These are phyloP conservation scores for Columba livia DNA, from an alignment of 2,113 vertebrate species.

Conservation along the genomic window DNA sequence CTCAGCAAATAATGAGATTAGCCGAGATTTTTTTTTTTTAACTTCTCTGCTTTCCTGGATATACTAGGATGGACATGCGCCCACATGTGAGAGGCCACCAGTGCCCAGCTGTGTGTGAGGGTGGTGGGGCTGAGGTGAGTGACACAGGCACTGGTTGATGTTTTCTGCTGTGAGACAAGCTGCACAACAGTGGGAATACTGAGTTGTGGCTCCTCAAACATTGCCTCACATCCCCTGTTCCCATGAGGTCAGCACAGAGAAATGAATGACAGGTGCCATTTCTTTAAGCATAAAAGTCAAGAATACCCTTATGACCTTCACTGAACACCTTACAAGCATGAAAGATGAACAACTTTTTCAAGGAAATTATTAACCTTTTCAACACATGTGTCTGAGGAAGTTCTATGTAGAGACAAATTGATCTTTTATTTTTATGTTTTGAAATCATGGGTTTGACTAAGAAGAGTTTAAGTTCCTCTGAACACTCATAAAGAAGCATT, in stretches of 20 bases:
- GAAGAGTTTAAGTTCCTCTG: not conserved
- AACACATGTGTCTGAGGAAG: not conserved
- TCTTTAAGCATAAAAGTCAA: not conserved
- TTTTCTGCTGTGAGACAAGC: not conserved
- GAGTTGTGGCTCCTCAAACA: not conserved
- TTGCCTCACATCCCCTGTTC: not conserved
- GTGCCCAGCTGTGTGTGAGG: not conserved
- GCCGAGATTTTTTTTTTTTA: not conserved
- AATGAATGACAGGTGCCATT: not conserved
- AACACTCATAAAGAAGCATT: not conserved
- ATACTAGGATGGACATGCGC: not conserved
- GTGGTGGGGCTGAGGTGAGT: not conserved
- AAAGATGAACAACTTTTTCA: not conserved
- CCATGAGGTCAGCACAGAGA: not conserved
- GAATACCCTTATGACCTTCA: not conserved
- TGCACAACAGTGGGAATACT: not conserved
- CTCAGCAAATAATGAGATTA: not conserved
- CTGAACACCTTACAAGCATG: not conserved
- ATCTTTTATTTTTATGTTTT: not conserved
- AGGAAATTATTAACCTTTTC: not conserved
- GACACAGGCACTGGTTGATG: not conserved
- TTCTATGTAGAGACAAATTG: not conserved
- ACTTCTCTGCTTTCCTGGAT: not conserved
- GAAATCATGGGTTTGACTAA: not conserved
- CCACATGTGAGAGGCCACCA: fast-evolving